Base-by-base conservation (phyloP, 2,888 invertebrate species). In the Dendrolimus pini region DNA sequence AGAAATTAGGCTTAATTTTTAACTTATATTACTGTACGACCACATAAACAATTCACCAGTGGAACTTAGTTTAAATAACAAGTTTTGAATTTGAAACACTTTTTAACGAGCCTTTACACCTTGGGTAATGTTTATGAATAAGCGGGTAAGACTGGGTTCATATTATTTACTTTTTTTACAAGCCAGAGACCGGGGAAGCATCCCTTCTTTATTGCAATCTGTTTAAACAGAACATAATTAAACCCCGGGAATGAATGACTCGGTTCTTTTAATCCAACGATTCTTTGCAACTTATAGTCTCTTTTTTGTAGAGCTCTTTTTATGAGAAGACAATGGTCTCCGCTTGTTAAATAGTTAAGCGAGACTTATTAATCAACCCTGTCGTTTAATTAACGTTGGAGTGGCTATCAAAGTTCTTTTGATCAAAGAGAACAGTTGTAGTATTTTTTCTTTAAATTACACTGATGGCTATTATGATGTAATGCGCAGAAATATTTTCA, bases 161-260 rank as follows among this genome's bases (percentile, higher is more conserved):
- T 30, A 30, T 30, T 30, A 30, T 30, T 30, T 3, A 70, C 67
- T 72, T 78, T 82, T 80, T 78, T 72, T 70, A 60, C 75, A 69
- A 61, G 65, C 42, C 47, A 64, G 65, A 73, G 72, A 72, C 67
- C 70, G 73, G 66, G 69, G 30, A 30, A 71, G 75, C 72, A 47
- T 47, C 67, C 70, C 72, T 71, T 80, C 78, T 81, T 82, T 80
- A 83, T 84, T 83, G 80, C 82, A 82, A 84, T 86, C 83, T 88
- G 83, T 89, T 89, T 89, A 85, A 89, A 87, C 83, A 86, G 81
- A 74, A 80, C 80, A 87, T 86, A 89, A 90, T 90, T 89, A 89
- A 89, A 85, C 74, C 80, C 75, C 65, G 69, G 53, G 75, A 83
- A 82, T 81, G 83, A 85, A 85, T 83, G 83, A 82, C 74, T 80